Conservation (phyloP, 1,140 invertebrate genomes). For the Rhyacophila brunnea region DNA sequence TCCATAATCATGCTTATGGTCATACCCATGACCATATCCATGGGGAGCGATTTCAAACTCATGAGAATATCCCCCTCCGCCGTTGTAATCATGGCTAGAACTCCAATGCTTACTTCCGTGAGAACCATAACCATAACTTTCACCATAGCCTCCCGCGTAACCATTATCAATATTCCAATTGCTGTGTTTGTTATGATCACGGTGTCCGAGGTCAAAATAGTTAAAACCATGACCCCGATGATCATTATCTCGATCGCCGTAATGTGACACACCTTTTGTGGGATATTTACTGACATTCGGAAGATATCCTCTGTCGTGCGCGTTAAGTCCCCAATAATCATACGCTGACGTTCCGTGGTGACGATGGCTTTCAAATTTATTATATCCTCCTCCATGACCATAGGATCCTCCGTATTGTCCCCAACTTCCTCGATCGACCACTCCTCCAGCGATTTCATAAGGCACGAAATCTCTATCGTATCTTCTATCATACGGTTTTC, state of each 20-base stretch:
- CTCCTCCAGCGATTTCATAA: slow-evolving; percentile 34
- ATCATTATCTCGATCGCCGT: slow-evolving; percentile 10
- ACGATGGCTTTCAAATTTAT: slow-evolving; percentile 1
- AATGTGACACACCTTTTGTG: slow-evolving; percentile 20
- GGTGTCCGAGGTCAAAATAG: slow-evolving; percentile 25
- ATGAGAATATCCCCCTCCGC: not conserved
- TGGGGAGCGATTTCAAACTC: too few species aligned
- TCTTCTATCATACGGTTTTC: slow-evolving; percentile 20
- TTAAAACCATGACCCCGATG: slow-evolving; percentile 23
- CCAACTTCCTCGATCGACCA: slow-evolving; percentile 42
- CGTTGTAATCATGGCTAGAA: not conserved
- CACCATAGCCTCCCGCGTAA: slow-evolving; percentile 40
- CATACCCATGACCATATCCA: not conserved
- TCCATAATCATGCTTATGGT: not conserved
- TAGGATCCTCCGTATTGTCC: slow-evolving; percentile 47
- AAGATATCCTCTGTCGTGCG: slow-evolving; percentile 21
- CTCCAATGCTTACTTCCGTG: not conserved
- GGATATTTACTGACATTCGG: slow-evolving; percentile 27
- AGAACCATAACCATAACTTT: not conserved
- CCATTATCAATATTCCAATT: slow-evolving; percentile 5
- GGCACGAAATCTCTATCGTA: slow-evolving; percentile 33
- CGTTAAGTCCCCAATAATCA: slow-evolving; percentile 32
- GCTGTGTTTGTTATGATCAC: not conserved
- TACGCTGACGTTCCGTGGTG: slow-evolving; percentile 18
- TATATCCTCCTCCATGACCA: slow-evolving; percentile 8